Evolutionary conservation across 35 echinoderm and acorn worm genomes (phyloP).

Genomic region (Heliocidaris tuberculata): DNA sequence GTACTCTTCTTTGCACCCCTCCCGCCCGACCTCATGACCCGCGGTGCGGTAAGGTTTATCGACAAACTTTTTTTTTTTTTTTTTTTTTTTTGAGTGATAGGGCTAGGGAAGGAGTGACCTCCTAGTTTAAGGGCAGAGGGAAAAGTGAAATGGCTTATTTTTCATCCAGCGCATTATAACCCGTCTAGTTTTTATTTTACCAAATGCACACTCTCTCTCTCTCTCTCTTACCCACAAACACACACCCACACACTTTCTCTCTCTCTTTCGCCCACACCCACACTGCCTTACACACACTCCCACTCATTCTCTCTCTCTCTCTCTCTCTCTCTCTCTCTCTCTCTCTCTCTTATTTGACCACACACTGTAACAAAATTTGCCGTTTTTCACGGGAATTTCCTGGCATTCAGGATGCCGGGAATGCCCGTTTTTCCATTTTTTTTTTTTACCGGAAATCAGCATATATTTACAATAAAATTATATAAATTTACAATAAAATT

Average conservation of each 20-base stretch:
- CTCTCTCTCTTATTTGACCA: too few relatives aligned
- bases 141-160: neutral
- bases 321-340: too few relatives aligned
- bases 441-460: too few relatives aligned
- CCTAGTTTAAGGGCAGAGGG: neutral
- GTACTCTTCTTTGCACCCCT: neutral
- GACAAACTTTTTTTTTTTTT: neutral
- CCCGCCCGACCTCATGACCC: neutral
- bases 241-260: neutral
- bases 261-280: neutral
- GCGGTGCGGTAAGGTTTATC: neutral
- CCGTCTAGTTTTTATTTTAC: neutral
- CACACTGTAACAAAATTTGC: too few relatives aligned
- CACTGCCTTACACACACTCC: neutral
- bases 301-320: too few relatives aligned
- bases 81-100: neutral
- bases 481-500: too few relatives aligned
- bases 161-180: too few relatives aligned
- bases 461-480: too few relatives aligned
- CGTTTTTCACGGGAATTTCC: too few relatives aligned
- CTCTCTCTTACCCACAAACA: neutral
- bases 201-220: neutral
- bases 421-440: too few relatives aligned
- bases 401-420: too few relatives aligned
- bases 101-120: neutral